A percentile compares a stretch with the other conserved stretches of the same genome.
These are phyloP conservation scores for Sturnus vulgaris DNA, from an alignment of 2,113 vertebrate species.

Conservation along the genomic window DNA sequence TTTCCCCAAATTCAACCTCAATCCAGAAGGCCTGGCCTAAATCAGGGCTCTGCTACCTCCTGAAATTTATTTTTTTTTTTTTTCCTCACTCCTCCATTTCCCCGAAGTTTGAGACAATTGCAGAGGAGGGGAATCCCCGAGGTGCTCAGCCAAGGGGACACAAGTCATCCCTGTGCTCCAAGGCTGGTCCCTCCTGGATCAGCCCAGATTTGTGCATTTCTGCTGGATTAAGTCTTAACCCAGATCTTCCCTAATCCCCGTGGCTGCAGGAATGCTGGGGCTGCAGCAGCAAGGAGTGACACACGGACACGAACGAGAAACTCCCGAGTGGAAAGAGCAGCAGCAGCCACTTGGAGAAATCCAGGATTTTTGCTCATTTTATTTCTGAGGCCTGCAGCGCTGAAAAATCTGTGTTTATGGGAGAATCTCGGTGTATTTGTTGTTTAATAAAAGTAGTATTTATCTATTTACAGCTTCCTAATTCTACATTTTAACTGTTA, in stretches of 20 bases:
- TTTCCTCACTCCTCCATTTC: neutral
- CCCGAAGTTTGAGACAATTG: neutral
- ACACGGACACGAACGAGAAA: neutral
- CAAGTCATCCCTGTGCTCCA: neutral
- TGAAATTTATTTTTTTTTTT: neutral
- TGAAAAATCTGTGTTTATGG: neutral
- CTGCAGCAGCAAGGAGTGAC: neutral
- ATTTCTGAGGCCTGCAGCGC: rapidly evolving
- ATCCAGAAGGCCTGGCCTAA: neutral
- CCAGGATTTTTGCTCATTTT: neutral
- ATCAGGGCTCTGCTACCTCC: neutral
- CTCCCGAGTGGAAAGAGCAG: neutral
- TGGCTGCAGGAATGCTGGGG: neutral
- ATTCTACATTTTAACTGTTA: neutral
- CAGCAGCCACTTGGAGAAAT: neutral
- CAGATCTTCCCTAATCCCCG: conserved; percentile 31
- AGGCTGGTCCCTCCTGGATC: neutral
- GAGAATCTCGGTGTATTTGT: rapidly evolving
- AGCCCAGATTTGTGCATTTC: conserved; percentile 20
- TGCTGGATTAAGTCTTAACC: conserved; percentile 56
- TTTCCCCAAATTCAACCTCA: neutral
- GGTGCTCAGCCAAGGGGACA: neutral
- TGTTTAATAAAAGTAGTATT: neutral
- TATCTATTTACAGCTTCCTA: neutral
- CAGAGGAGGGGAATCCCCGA: neutral